Evolutionary conservation across 2,113 vertebrate genomes (phyloP), one percentile per base, ranked within the genome.

Genomic region (Bucco capensis): DNA sequence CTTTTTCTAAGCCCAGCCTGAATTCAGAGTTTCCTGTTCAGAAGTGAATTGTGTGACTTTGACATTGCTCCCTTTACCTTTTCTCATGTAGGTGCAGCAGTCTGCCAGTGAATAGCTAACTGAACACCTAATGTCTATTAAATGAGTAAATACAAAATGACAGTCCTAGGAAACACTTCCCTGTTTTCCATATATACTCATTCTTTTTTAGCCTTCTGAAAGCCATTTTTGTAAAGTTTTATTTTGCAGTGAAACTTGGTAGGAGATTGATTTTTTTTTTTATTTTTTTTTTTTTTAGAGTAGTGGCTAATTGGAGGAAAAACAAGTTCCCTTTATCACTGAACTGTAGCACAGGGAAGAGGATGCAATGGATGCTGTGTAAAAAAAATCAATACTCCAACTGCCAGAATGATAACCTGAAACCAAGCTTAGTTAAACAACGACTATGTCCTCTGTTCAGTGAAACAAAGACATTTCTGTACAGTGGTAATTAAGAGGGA

Each of bases 11-110:
- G 67, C 27, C 23, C 38, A 69, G 24, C 47, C 58, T 69, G 31
- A 84, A 69, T 91, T 78, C 62, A 60, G 14, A 80, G 42, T 89
- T 84, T 81, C 33, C 82, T 90, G 33, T 62, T 93, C 58, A 89
- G 40, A 88, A 62, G 56, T 82, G 1, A 71, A 64, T 82, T 86
- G 90, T 88, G 57, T 92, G 70, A n/a, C 51, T 72, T 94, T 92
- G 89, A 72, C 15, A 19, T 89, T 57, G 66, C 54, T 86, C 65
- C 69, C 72, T 81, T 64, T 77, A 70, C 31, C 16, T 93, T 88
- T 89, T 87, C 67, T 71, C 18, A 74, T 88, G 57, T 83, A 66
- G 64, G 3, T 50, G 31, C 61, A 77, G 72, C 82, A 49, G 24
- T 56, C 53, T 75, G 27, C 16, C 28, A 83, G 37, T 44, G n/a